A percentile compares a stretch with the other conserved stretches of the same genome.
phyloP scores from a whole-genome alignment of 2,888 invertebrate genomes.

The Taenaris catops region DNA sequence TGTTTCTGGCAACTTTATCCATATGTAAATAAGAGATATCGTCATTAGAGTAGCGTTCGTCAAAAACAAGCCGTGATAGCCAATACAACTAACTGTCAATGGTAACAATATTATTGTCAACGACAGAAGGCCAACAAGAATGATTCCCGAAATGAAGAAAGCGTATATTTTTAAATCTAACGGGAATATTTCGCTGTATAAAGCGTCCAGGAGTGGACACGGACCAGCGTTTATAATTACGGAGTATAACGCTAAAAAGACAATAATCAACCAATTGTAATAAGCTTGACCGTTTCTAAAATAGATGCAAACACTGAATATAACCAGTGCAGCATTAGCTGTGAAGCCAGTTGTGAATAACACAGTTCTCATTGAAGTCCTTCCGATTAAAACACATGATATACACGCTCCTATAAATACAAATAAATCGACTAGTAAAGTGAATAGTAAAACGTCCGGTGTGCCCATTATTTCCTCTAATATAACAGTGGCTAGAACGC shows the following conservation, averaged over 20 bases:
- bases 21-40: slow-evolving; percentile 17
- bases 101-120: background rate
- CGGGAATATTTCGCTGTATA: slow-evolving; percentile 10
- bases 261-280: slow-evolving; percentile 22
- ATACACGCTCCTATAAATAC: slow-evolving; percentile 17
- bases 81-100: background rate
- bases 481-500: slow-evolving; percentile 20
- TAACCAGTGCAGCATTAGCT: slow-evolving; percentile 14
- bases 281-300: slow-evolving; percentile 9
- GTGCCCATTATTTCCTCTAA: slow-evolving; percentile 21
- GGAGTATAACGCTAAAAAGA: slow-evolving; percentile 13
- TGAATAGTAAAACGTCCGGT: no score
- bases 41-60: background rate
- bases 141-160: slow-evolving; percentile 1
- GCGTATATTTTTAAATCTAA: slow-evolving; percentile 6
- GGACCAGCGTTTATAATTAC: slow-evolving; percentile 4
- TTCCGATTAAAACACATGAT: slow-evolving; percentile 15
- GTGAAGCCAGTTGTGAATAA: slow-evolving; percentile 18
- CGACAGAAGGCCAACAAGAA: background rate
- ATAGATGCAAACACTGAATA: slow-evolving; percentile 18
- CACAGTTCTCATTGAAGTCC: slow-evolving; percentile 17
- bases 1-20: no score
- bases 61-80: no score
- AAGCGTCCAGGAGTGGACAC: slow-evolving; percentile 7
- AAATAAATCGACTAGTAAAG: slow-evolving; percentile 18